Evolutionary conservation across 2,113 vertebrate species (phyloP), one percentile per base, ranked within the genome.

Genomic region (Scomber japonicus): DNA sequence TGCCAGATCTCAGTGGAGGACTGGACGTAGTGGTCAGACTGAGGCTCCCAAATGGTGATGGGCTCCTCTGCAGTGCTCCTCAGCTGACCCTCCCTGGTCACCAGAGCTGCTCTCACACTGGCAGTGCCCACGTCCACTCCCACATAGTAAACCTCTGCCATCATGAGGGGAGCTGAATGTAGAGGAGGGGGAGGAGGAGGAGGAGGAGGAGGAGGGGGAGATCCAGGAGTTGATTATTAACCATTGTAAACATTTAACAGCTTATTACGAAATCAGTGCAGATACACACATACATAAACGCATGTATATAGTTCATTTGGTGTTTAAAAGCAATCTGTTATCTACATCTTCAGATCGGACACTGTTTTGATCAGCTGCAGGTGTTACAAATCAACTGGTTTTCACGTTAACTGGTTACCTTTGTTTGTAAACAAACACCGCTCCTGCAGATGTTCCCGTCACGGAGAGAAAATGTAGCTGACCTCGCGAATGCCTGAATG

Each of bases 1-100:
- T 92, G 88, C 98, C 98, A 99, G 84, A 99, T 98, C 78, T 99
- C 95, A 30, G 92, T 85, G 4, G 97, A 98, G 19, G 97, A 97
- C 65, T 99, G 98, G 69, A 98, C 97, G 0, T 97, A 97, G 91
- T 99, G 94, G 77, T 96, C 96, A 4, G 92, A 62, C 5, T 71
- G 92, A 5, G 97, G 97, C 76, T 97, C 95, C 97, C 97, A 98
- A 15, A 97, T 91, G 44, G 88, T 90, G 89, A 99, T 94, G 46
- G 94, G 89, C n/a, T 96, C 94, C 11, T 98, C 95, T 5, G 96
- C 94, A 0, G 95, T 96, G 60, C 88, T 92, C 80, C 88, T 77
- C 62, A 99, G 82, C 0, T 71, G 69, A 0, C 98, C 98, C 3
- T 55, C 61, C 3, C 80, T 91, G 1, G 96, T 96, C 56, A 99